Base-by-base conservation (phyloP, 1,140 invertebrate species). In the Lasioglossum baleicum region DNA sequence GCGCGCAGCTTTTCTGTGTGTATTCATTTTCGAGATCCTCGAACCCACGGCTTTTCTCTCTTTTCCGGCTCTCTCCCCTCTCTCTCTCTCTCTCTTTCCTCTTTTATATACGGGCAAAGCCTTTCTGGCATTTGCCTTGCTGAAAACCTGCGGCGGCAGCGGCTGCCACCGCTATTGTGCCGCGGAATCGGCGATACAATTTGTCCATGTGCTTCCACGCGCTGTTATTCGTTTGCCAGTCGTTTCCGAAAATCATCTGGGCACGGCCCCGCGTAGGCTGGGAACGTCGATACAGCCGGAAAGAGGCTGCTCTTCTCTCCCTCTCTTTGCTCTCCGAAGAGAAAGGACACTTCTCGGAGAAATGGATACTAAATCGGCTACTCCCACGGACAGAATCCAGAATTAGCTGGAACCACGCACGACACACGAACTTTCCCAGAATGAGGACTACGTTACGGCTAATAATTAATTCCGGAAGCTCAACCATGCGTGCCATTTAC, bases 1-100 rank as follows among this genome's bases (percentile, higher is more conserved):
- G 44, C 56, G 40, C 44, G 61, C 42, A 10, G n/a, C 40, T 61
- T 76, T 69, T 20, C 51, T 20, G 51, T 53, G 65, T 51, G 65
- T 51, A 69, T 48, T 61, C 75, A 48, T 17, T 56, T 65, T 64
- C 66, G 26, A 26, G 40, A 63, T 17, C 26, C 65, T 76, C 26
- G 48, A 76, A 61, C n/a, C 42, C n/a, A 22, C 10, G 53, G 26
- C 26, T 13, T 11, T 35, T 35, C 13, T 15, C 61, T 26, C n/a
- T n/a, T 58, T 22, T n/a, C 44, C 22, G 3, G 4, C 7, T 20
- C 13, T 7, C 13, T 20, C 2, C 51, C 11, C 51, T 20, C 51
- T 20, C 51, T 20, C 51, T 48, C 10, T 48, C 44, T 11, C 51
- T 5, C 51, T 7, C 51, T 20, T 15, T 15, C 51, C 51, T 6